Base-by-base conservation (phyloP, 2,113 vertebrate species). In the Oreochromis niloticus region DNA sequence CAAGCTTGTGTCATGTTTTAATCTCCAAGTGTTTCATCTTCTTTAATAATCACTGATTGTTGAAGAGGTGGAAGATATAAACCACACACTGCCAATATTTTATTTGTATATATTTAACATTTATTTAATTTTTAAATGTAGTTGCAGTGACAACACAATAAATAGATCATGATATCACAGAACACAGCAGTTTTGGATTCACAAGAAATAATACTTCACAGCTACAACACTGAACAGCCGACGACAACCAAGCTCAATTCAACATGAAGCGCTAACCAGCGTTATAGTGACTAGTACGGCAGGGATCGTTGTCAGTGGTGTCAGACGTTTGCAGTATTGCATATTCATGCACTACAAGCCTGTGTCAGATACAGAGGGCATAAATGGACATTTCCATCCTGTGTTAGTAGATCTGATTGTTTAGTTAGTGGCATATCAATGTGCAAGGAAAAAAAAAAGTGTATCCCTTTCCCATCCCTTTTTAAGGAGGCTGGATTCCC, bases 171-270 rank as follows among this genome's bases (percentile, higher is more conserved):
- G 92, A 94, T 88, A 93, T 88, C 90, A 94, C 89, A 92, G 87
- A 93, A 89, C 86, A 92, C 89, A 94, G 91, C 91, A 91, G 92
- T 95, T 95, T 95, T 93, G 89, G 89, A 91, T 94, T 95, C 89
- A 96, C 92, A 92, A 83, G 84, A 93, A 95, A 91, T 92, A 94
- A 92, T 93, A 95, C 93, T 94, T 96, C 94, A 94, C 94, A 96
- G 91, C 93, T 84, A 94, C 91, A 88, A 93, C 88, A 95, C 85
- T 81, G 82, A 92, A 91, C 73, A 89, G 75, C 82, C 55, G 84
- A 78, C 88, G 82, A 91, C 86, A 63, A 91, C 57, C 83, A 75
- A 90, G 87, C 84, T 93, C 91, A 93, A 86, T 84, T 94, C 87
- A 81, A 95, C 91, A 89, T 83, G 88, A 93, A 92, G 91, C 90